phyloP scores from a whole-genome alignment of 37 sponge, comb jelly and placozoan genomes.

The Haliclona indistincta region DNA sequence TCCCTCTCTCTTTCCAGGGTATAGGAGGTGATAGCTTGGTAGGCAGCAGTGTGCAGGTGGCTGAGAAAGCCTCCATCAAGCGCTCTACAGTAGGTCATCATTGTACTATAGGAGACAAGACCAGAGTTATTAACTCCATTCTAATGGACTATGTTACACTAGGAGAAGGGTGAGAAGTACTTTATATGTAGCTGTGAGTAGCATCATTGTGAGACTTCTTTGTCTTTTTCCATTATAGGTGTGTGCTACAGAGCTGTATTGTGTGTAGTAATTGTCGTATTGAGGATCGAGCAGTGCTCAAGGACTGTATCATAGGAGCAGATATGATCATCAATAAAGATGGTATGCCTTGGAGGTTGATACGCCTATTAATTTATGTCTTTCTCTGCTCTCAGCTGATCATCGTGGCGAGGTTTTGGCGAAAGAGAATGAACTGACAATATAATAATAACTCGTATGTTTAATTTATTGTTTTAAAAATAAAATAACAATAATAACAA shows the following conservation, averaged over 20 bases:
- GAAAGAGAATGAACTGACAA: too few relatives aligned
- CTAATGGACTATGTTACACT: slow-evolving; percentile 89
- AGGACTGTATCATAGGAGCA: slow-evolving; percentile 74
- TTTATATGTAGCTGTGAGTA: neutral
- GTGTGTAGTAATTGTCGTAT: slow-evolving; percentile 70
- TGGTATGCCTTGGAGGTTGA: slow-evolving; percentile 30
- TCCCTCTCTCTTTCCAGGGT: slow-evolving; percentile 30
- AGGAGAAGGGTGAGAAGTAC: slow-evolving; percentile 62
- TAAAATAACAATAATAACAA: too few relatives aligned
- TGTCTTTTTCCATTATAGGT: slow-evolving; percentile 21
- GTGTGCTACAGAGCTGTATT: slow-evolving; percentile 62
- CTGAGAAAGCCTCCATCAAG: slow-evolving; percentile 74
- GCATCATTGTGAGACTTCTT: neutral
- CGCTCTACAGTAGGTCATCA: slow-evolving; percentile 64
- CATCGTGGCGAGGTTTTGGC: too few relatives aligned
- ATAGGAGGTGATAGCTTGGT: slow-evolving; percentile 72
- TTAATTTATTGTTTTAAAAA: too few relatives aligned
- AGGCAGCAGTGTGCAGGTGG: slow-evolving; percentile 41
- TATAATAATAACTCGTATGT: too few relatives aligned
- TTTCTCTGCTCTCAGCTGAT: too few relatives aligned
- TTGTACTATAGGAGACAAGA: slow-evolving; percentile 69
- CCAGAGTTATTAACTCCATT: slow-evolving; percentile 69
- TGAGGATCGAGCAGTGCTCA: slow-evolving; percentile 61
- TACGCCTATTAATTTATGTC: too few relatives aligned
- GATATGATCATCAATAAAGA: slow-evolving; percentile 58